phyloP scores from a whole-genome alignment of 1,140 invertebrate species.

The Gryllus bimaculatus region DNA sequence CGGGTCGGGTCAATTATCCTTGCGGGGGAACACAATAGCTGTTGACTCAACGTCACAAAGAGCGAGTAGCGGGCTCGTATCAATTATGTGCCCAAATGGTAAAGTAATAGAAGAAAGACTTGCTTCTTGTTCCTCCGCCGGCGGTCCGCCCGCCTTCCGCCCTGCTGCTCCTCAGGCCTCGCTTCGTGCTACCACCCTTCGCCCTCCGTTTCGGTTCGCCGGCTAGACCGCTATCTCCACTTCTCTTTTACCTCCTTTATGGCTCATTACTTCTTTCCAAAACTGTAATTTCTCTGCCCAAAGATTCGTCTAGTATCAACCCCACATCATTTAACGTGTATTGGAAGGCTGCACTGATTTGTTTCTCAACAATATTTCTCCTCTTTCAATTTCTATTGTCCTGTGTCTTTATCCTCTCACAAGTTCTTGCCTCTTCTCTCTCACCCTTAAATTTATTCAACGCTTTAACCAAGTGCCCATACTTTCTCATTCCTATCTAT shows the following conservation, averaged over 20 bases:
- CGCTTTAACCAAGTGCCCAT: too few species aligned
- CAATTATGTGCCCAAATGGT: constrained; percentile 20
- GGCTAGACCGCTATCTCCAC: background rate
- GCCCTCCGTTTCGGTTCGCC: background rate
- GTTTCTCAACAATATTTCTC: too few species aligned
- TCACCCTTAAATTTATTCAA: too few species aligned
- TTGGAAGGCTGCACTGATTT: too few species aligned
- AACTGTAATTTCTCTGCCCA: too few species aligned
- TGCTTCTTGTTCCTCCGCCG: background rate
- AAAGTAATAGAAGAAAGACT: constrained; percentile 21
- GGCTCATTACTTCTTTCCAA: too few species aligned
- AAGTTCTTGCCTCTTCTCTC: too few species aligned
- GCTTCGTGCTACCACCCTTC: background rate
- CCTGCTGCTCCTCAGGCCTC: background rate
- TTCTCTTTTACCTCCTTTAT: background rate
- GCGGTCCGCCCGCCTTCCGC: background rate
- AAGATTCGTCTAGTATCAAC: too few species aligned
- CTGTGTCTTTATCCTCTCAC: too few species aligned
- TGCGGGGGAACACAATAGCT: background rate
- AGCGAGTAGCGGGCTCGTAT: constrained; percentile 13
- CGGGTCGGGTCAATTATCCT: constrained; percentile 7
- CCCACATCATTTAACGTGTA: too few species aligned
- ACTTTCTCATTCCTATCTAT: too few species aligned
- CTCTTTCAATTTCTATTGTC: too few species aligned
- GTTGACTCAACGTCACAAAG: background rate